A percentile compares a stretch with the other conserved stretches of the same genome.
Evolutionary conservation across 2,113 vertebrate species (phyloP).

Genomic region (Solea senegalensis): DNA sequence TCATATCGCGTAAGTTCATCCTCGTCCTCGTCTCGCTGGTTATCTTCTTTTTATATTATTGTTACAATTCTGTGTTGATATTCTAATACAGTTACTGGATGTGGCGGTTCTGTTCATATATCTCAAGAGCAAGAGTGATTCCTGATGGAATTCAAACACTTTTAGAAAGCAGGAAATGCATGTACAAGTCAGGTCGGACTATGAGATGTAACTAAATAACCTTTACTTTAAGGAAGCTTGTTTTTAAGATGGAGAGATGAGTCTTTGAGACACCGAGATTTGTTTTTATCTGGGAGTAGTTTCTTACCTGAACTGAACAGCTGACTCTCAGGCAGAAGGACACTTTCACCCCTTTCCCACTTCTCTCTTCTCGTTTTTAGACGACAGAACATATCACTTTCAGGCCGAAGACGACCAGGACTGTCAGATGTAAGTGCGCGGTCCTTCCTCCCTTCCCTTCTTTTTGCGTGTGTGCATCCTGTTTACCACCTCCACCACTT

Average conservation of each 20-base stretch:
- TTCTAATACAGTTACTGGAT: no score
- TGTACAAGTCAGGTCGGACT: not conserved
- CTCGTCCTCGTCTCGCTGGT: not conserved
- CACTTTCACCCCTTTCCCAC: not conserved
- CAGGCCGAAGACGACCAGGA: conserved; percentile 87
- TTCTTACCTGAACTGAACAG: no score
- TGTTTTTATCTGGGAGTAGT: no score
- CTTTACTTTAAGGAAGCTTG: no score
- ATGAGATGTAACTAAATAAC: not conserved
- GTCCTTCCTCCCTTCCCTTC: conserved; percentile 29
- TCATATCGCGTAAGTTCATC: conserved; percentile 93
- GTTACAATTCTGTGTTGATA: no score
- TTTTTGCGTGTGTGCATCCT: conserved; percentile 31
- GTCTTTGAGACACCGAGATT: no score
- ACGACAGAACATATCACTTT: conserved; percentile 87
- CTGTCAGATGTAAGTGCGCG: conserved; percentile 84
- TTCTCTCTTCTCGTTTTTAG: conserved; percentile 52
- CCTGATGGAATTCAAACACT: no score
- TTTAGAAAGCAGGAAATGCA: not conserved
- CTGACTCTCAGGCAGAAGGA: no score
- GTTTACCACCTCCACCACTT: conserved; percentile 43
- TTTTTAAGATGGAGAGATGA: no score
- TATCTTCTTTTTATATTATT: no score
- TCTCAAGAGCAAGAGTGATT: no score
- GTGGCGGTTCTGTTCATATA: no score